Percentiles rank a stretch among this genome's conserved stretches.
These are phyloP conservation scores for Lophotriccus pileatus DNA, from an alignment of 2,797 vertebrate species.

Conservation along the genomic window DNA sequence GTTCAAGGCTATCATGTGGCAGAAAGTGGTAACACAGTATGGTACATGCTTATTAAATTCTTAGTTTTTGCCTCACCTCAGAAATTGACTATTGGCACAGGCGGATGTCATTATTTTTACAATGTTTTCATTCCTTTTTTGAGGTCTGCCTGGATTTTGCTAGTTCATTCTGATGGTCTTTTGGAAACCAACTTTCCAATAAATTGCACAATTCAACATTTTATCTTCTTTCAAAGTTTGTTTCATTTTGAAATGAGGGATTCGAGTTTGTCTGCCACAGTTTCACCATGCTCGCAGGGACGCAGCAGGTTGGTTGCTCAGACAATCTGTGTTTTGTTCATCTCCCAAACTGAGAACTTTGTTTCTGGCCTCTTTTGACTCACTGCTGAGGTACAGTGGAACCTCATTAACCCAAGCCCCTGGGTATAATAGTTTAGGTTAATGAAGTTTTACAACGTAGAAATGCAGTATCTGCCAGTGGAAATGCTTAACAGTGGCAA, in stretches of 20 bases:
- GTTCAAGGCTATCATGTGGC: background rate
- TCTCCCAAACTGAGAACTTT: background rate
- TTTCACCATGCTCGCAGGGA: background rate
- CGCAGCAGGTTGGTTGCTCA: background rate
- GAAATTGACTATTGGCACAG: background rate
- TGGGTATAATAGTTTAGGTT: background rate
- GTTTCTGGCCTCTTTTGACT: background rate
- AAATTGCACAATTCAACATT: background rate
- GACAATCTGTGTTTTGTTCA: background rate
- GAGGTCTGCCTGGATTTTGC: constrained; percentile 13
- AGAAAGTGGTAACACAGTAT: background rate
- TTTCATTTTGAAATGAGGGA: background rate
- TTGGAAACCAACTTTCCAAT: constrained; percentile 2
- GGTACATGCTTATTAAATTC: background rate
- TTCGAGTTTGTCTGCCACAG: background rate
- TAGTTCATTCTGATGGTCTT: background rate
- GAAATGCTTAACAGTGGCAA: background rate
- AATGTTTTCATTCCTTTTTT: background rate
- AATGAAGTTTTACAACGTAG: background rate
- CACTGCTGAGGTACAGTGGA: background rate
- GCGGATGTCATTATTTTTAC: background rate
- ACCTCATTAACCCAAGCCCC: background rate
- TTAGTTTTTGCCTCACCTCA: background rate
- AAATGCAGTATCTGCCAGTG: background rate
- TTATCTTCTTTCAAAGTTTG: background rate